Evolutionary conservation across 2,797 vertebrate genomes (phyloP).

Genomic region (Liparis tanakae): DNA sequence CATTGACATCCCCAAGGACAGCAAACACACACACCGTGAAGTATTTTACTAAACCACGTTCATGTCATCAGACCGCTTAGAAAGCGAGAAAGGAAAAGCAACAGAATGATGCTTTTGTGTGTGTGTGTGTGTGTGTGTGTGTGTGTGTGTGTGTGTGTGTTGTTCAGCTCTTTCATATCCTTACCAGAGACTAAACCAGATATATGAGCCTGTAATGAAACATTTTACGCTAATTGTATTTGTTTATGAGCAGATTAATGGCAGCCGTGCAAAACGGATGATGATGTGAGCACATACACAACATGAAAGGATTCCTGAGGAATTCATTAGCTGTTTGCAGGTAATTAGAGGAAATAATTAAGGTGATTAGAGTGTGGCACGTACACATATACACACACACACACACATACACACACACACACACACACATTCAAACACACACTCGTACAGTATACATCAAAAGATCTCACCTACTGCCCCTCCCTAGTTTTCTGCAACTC

Average conservation of each 20-base stretch:
- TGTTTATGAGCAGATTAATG: conserved; percentile 99
- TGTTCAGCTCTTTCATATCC: conserved; percentile 50
- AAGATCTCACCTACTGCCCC: conserved; percentile 81
- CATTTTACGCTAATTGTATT: conserved; percentile 99
- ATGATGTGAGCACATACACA: conserved; percentile 96
- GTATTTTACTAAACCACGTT: conserved; percentile 45
- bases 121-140: no score
- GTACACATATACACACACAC: conserved; percentile 49
- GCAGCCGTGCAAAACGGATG: conserved; percentile 97
- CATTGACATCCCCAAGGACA: conserved; percentile 60
- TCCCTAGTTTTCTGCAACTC: conserved; percentile 84
- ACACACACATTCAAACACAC: conserved; percentile 11
- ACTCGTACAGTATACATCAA: conserved; percentile 83
- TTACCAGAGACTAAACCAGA: conserved; percentile 67
- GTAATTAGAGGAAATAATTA: conserved; percentile 99
- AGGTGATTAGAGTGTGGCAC: conserved; percentile 96
- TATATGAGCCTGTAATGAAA: conserved; percentile 91
- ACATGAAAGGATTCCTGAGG: conserved; percentile 98
- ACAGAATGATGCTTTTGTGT: conserved; percentile 37
- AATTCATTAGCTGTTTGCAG: conserved; percentile 99
- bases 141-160: conserved; percentile 16
- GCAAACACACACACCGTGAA: conserved; percentile 59
- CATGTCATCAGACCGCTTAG: conserved; percentile 49
- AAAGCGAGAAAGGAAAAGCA: conserved; percentile 43
- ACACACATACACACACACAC: no score